These are phyloP conservation scores for Mastacembelus armatus DNA, from an alignment of 2,797 vertebrate species.

Conservation along the genomic window DNA sequence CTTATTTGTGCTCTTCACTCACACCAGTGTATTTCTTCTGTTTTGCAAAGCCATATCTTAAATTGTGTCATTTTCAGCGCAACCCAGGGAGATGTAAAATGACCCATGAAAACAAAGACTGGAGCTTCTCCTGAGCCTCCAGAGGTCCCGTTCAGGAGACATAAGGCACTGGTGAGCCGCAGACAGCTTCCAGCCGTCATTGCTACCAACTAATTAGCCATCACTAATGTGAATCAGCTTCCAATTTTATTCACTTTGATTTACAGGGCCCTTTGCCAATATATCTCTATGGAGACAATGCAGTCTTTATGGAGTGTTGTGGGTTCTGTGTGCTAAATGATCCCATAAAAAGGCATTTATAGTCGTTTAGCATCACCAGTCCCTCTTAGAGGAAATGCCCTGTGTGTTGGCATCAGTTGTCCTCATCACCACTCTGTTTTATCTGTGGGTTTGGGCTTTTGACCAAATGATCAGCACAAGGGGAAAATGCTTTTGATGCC, in stretches of 20 bases:
- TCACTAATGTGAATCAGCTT: slow-evolving; percentile 79
- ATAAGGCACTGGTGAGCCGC: slow-evolving; percentile 40
- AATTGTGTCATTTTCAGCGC: slow-evolving; percentile 48
- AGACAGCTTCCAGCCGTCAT: slow-evolving; percentile 60
- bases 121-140: slow-evolving; percentile 38
- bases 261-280: slow-evolving; percentile 58
- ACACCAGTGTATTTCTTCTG: slow-evolving; percentile 36
- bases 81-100: slow-evolving; percentile 63
- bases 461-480: slow-evolving; percentile 1
- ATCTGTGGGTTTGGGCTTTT: slow-evolving; percentile 4
- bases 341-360: slow-evolving; percentile 63
- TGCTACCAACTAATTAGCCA: slow-evolving; percentile 80
- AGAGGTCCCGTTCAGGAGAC: slow-evolving; percentile 43
- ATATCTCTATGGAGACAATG: slow-evolving; percentile 72
- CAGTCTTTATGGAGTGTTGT: slow-evolving; percentile 59
- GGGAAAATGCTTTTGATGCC: neutral
- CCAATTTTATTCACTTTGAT: slow-evolving; percentile 77
- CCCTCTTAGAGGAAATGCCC: slow-evolving; percentile 21
- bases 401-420: slow-evolving; percentile 36
- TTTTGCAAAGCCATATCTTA: slow-evolving; percentile 41
- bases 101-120: slow-evolving; percentile 61
- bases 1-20: slow-evolving; percentile 42
- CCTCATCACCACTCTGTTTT: slow-evolving; percentile 15
- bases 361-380: slow-evolving; percentile 31
- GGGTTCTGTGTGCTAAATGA: slow-evolving; percentile 48